Percentiles rank a stretch among this genome's conserved stretches.
These are phyloP conservation scores for Lethocerus indicus DNA, from an alignment of 1,140 invertebrate species.

Conservation along the genomic window DNA sequence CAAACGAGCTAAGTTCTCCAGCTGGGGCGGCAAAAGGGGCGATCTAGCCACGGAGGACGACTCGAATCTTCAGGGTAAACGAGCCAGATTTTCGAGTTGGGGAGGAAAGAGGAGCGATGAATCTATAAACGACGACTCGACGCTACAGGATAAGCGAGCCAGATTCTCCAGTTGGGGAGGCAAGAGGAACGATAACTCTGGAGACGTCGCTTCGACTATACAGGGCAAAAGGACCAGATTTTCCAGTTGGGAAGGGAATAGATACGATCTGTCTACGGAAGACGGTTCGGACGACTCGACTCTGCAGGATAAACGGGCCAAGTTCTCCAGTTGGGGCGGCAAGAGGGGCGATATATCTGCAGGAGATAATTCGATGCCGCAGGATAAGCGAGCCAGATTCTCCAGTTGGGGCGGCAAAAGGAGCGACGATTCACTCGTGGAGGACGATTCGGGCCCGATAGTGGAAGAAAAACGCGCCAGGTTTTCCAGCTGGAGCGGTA, in stretches of 20 bases:
- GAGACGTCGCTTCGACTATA: not conserved
- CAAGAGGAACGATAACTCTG: conserved; percentile 18
- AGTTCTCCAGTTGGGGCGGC: not conserved
- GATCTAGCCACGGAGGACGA: conserved; percentile 18
- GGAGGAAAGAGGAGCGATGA: conserved; percentile 10
- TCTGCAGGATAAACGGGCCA: not conserved
- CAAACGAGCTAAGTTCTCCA: conserved; percentile 13
- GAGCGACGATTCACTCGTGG: not conserved
- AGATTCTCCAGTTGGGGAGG: conserved; percentile 27
- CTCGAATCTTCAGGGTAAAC: too few relatives aligned
- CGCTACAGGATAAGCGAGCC: too few relatives aligned
- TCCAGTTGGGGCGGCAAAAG: conserved; percentile 11
- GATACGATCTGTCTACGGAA: too few relatives aligned
- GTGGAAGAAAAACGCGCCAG: conserved; percentile 10
- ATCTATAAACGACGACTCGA: conserved; percentile 9
- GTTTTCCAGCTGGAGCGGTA: conserved; percentile 20
- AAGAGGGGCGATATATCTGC: too few relatives aligned
- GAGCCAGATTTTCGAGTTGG: conserved; percentile 8
- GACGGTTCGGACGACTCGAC: not conserved
- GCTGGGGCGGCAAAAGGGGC: conserved; percentile 22
- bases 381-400: conserved; percentile 9
- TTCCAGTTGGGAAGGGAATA: conserved; percentile 26
- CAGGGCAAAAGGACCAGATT: conserved; percentile 20
- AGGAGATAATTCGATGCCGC: conserved; percentile 1
- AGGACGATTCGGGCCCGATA: not conserved